These are phyloP conservation scores for Cecidostiba fungosa DNA, from an alignment of 2,888 invertebrate species.

Conservation along the genomic window DNA sequence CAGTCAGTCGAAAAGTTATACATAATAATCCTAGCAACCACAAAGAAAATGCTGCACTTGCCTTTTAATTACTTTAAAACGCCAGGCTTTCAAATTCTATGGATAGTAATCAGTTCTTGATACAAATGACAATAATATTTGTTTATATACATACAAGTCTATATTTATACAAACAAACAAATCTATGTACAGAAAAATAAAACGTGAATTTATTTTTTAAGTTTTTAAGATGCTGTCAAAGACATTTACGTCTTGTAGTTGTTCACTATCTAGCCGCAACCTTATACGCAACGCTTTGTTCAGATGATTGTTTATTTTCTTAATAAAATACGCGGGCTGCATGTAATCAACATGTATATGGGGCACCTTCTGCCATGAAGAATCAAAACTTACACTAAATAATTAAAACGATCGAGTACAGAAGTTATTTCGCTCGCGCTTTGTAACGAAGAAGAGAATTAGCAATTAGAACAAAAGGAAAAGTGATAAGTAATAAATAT, in stretches of 20 bases:
- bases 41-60: conserved; percentile 51
- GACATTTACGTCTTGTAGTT: background rate
- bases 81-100: conserved; percentile 26
- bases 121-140: conserved; percentile 46
- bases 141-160: conserved; percentile 36
- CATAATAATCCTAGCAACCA: conserved; percentile 45
- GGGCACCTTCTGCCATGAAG: conserved; percentile 14
- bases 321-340: conserved; percentile 5
- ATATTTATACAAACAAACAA: conserved; percentile 35
- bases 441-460: conserved; percentile 31
- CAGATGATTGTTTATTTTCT: background rate
- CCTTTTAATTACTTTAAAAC: conserved; percentile 11
- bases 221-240: conserved; percentile 24
- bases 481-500: conserved; percentile 40
- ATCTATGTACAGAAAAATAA: conserved; percentile 47
- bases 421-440: background rate
- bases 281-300: background rate
- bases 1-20: conserved; percentile 59
- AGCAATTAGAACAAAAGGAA: conserved; percentile 27
- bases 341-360: conserved; percentile 16
- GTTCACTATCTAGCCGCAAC: conserved; percentile 2
- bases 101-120: conserved; percentile 48
- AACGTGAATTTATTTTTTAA: conserved; percentile 17
- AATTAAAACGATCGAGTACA: conserved; percentile 10
- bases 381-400: background rate